Evolutionary conservation across 2,113 vertebrate genomes (phyloP).

Genomic region (Cyanoliseus patagonus): DNA sequence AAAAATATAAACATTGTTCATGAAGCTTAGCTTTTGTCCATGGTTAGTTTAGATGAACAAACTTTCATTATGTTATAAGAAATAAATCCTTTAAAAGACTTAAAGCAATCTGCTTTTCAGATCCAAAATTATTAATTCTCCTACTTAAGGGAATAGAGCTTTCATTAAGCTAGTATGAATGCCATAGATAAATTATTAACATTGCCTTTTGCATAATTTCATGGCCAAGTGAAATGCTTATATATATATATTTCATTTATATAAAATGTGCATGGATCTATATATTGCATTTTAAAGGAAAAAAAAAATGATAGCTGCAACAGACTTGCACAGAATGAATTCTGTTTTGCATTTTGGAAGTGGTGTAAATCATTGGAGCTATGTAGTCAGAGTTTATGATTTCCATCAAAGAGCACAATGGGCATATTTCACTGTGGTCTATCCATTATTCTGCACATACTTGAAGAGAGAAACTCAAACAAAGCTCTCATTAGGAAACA

Average conservation of each 20-base stretch:
- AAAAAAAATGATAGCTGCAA: neutral
- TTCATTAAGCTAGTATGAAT: slow-evolving; percentile 5
- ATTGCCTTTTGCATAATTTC: slow-evolving; percentile 11
- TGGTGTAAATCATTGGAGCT: slow-evolving; percentile 45
- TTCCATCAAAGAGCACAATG: slow-evolving; percentile 49
- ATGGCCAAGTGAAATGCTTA: neutral
- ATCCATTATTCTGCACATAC: slow-evolving; percentile 53
- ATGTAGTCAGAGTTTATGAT: slow-evolving; percentile 59
- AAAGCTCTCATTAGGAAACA: slow-evolving; percentile 64
- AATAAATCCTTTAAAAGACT: slow-evolving; percentile 55
- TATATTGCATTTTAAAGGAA: slow-evolving; percentile 13
- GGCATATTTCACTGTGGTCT: slow-evolving; percentile 47
- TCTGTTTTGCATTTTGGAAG: slow-evolving; percentile 51
- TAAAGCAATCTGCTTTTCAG: slow-evolving; percentile 8
- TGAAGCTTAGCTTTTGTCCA: neutral
- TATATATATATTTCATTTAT: neutral
- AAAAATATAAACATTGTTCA: slow-evolving; percentile 33
- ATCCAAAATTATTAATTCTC: slow-evolving; percentile 43
- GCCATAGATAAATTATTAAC: slow-evolving; percentile 19
- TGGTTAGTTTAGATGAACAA: slow-evolving; percentile 11
- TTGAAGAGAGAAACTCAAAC: slow-evolving; percentile 55
- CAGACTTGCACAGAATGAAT: neutral
- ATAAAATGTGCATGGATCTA: neutral
- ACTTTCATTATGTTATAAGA: slow-evolving; percentile 26
- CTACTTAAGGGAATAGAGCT: slow-evolving; percentile 13